phyloP scores from a whole-genome alignment of 2,888 invertebrate genomes.

The Nasonia oneida region DNA sequence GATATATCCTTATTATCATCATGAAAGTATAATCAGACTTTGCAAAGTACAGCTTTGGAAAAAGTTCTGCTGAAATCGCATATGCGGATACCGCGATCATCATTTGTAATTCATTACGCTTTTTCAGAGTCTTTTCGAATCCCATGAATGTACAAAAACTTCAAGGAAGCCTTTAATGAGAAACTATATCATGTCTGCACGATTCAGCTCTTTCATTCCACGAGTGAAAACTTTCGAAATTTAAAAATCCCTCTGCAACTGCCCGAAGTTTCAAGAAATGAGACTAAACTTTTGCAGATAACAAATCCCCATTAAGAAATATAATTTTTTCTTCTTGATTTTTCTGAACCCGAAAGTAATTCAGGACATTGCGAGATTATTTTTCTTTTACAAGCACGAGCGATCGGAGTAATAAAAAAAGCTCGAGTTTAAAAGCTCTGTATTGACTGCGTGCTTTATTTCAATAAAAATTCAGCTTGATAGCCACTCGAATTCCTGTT shows the following conservation, averaged over 20 bases:
- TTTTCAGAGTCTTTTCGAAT: constrained; percentile 12
- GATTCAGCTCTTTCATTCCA: constrained; percentile 37
- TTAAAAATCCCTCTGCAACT: background rate
- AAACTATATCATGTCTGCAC: constrained; percentile 23
- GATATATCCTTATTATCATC: background rate
- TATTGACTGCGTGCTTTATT: background rate
- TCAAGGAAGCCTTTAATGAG: constrained; percentile 35
- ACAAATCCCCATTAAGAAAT: background rate
- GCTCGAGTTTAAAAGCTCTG: background rate
- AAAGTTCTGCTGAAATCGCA: background rate
- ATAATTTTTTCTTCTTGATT: background rate
- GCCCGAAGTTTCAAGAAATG: constrained; percentile 7
- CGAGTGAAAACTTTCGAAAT: constrained; percentile 38
- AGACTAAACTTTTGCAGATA: background rate
- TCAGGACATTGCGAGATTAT: background rate
- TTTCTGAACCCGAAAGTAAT: background rate
- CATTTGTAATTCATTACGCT: background rate
- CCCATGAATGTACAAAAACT: constrained; percentile 13
- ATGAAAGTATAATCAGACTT: background rate
- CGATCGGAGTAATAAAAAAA: background rate
- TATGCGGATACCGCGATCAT: background rate
- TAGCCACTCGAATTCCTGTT: background rate
- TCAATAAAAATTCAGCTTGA: background rate
- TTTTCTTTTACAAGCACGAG: background rate
- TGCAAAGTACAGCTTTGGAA: background rate